Evolutionary conservation across 1,140 invertebrate genomes (phyloP).

Genomic region (Cheumatopsyche charites): DNA sequence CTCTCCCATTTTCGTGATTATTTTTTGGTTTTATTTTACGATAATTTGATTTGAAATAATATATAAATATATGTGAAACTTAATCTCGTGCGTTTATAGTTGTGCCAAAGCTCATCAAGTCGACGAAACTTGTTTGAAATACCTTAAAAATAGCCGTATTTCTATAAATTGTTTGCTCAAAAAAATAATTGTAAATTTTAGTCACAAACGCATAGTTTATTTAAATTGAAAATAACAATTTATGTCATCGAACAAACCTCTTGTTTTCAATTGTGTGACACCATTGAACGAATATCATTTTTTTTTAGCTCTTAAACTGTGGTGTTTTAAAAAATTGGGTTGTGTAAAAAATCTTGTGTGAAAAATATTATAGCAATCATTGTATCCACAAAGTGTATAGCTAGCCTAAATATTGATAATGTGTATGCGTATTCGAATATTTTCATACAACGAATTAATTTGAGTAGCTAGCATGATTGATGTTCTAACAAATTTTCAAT

Average conservation of each 20-base stretch:
- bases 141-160: not conserved
- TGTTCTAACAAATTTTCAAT: slow-evolving; percentile 19
- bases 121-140: slow-evolving; percentile 1
- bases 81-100: slow-evolving; percentile 4
- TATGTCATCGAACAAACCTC: slow-evolving; percentile 10
- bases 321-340: slow-evolving; percentile 27
- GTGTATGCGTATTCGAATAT: slow-evolving; percentile 47
- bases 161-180: slow-evolving; percentile 20
- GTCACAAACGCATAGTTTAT: slow-evolving; percentile 6
- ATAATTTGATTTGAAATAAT: not conserved
- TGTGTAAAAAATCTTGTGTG: slow-evolving; percentile 42
- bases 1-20: not conserved
- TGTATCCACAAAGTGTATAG: slow-evolving; percentile 40
- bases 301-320: not conserved
- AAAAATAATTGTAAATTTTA: slow-evolving; percentile 11
- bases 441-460: slow-evolving; percentile 47
- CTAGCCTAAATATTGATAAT: slow-evolving; percentile 39
- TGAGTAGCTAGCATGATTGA: slow-evolving; percentile 42
- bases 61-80: not conserved
- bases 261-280: not conserved
- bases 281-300: not conserved
- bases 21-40: slow-evolving; percentile 7
- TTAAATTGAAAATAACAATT: too few species aligned
- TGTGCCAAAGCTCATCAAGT: slow-evolving; percentile 23
- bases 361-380: slow-evolving; percentile 47